Conservation (phyloP, 2,797 vertebrate genomes). For the Varecia variegata region DNA sequence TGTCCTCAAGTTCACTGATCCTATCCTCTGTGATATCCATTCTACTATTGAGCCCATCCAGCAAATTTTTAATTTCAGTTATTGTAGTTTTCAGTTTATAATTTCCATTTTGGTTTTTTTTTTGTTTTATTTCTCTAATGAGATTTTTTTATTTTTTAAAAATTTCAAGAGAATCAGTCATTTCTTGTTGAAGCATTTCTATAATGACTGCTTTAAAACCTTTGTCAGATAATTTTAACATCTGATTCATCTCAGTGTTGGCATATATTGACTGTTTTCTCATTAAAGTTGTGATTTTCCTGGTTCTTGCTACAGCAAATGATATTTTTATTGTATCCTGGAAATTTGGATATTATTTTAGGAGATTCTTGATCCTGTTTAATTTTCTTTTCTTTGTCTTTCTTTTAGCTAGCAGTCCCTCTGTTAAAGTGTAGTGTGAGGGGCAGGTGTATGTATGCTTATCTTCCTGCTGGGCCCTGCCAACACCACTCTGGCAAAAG, state of each 20-base stretch:
- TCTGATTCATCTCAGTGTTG: background rate
- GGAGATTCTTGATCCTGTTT: background rate
- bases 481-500: background rate
- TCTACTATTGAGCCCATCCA: background rate
- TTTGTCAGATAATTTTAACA: background rate
- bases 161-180: background rate
- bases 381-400: background rate
- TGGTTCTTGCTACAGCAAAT: background rate
- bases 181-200: background rate
- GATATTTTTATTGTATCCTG: background rate
- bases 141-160: background rate
- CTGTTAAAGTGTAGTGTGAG: background rate
- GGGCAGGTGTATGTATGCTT: background rate
- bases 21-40: background rate
- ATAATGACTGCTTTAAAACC: background rate
- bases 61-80: background rate
- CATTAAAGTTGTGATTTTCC: background rate
- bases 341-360: background rate
- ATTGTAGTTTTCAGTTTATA: background rate
- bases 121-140: background rate
- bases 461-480: background rate
- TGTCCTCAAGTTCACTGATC: background rate
- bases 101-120: background rate
- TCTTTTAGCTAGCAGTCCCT: background rate
- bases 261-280: background rate